These are phyloP conservation scores for Oreohelix idahoensis DNA, from an alignment of 1,140 invertebrate species.

Conservation along the genomic window DNA sequence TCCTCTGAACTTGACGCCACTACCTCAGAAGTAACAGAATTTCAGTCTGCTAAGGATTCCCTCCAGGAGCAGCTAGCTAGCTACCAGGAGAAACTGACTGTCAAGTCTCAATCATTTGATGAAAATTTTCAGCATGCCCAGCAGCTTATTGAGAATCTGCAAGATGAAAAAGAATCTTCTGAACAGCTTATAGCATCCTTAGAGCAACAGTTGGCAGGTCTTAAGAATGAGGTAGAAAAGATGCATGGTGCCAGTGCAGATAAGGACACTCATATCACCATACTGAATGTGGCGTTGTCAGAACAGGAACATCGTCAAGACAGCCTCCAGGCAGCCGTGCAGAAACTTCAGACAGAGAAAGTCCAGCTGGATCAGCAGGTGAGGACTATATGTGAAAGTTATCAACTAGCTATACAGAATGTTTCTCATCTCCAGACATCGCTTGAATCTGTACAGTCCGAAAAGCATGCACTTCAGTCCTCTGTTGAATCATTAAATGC, in stretches of 20 bases:
- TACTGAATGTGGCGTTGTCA: constrained; percentile 29
- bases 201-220: constrained; percentile 33
- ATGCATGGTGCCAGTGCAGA: constrained; percentile 8
- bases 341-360: constrained; percentile 40
- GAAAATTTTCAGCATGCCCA: constrained; percentile 21
- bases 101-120: not conserved
- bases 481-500: constrained; percentile 38
- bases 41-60: constrained; percentile 1
- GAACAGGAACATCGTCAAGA: constrained; percentile 30
- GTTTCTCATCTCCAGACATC: constrained; percentile 39
- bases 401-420: constrained; percentile 48
- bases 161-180: constrained; percentile 18
- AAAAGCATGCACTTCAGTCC: constrained; percentile 39
- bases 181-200: constrained; percentile 30
- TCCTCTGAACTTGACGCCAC: constrained; percentile 20
- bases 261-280: constrained; percentile 14
- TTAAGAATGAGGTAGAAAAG: constrained; percentile 40
- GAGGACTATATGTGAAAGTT: constrained; percentile 52
- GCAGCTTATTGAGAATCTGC: constrained; percentile 2
- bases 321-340: constrained; percentile 33
- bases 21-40: not conserved
- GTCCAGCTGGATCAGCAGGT: constrained; percentile 44
- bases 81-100: constrained; percentile 8
- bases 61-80: not conserved
- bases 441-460: constrained; percentile 36